phyloP scores from a whole-genome alignment of 2,888 invertebrate genomes.

The Idaea straminata region DNA sequence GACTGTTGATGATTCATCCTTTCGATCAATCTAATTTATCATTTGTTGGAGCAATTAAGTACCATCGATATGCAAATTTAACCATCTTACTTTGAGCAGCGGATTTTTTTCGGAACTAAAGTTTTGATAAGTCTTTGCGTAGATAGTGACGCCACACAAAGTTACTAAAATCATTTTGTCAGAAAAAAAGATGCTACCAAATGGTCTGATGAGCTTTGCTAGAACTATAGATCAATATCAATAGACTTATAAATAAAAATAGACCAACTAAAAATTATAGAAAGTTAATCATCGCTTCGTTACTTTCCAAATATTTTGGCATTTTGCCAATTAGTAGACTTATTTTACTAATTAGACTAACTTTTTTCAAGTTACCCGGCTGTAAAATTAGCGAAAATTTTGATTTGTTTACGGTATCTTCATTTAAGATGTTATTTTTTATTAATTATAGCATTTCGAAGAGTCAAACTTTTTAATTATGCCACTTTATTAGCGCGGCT shows the following conservation, averaged over 20 bases:
- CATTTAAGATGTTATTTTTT: background rate
- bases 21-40: background rate
- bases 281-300: background rate
- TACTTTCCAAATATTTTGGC: background rate
- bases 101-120: background rate
- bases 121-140: background rate
- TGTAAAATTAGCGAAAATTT: background rate
- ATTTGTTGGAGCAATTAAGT: background rate
- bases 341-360: background rate
- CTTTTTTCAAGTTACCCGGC: background rate
- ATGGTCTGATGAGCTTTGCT: background rate
- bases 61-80: background rate
- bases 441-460: background rate
- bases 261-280: background rate
- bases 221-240: background rate
- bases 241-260: background rate
- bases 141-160: background rate
- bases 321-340: background rate
- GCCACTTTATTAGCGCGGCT: background rate
- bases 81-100: background rate
- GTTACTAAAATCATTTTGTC: background rate
- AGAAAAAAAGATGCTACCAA: background rate
- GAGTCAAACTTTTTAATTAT: background rate
- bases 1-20: background rate
- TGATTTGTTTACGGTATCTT: background rate